Evolutionary conservation across 2,888 invertebrate species (phyloP).

Genomic region (Seladonia tumulorum): DNA sequence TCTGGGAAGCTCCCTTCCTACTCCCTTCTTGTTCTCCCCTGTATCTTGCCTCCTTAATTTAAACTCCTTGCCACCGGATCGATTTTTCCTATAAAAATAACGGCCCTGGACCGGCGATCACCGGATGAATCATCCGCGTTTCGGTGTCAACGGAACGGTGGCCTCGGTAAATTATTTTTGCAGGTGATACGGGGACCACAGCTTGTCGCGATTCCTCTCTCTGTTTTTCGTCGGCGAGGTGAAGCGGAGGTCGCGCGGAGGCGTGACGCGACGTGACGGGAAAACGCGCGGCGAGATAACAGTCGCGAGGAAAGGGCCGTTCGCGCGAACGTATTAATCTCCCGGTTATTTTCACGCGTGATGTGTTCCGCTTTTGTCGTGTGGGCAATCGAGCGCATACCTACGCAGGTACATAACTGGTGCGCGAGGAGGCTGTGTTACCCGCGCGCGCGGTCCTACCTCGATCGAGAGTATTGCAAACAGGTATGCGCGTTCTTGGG

Average conservation of each 20-base stretch:
- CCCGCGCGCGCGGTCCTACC: not conserved
- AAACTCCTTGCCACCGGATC: not conserved
- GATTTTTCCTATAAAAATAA: not conserved
- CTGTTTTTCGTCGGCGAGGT: not conserved
- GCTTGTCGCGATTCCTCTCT: not conserved
- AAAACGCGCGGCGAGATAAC: slow-evolving; percentile 7
- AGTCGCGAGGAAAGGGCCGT: not conserved
- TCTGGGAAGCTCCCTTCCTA: not conserved
- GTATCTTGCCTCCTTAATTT: not conserved
- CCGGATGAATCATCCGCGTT: not conserved
- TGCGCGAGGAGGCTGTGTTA: not conserved
- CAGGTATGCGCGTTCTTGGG: slow-evolving; percentile 5
- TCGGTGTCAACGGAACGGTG: not conserved
- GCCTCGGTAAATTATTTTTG: slow-evolving; percentile 12
- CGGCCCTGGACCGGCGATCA: not conserved
- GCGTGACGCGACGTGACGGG: slow-evolving; percentile 9
- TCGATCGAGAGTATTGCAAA: slow-evolving; percentile 1
- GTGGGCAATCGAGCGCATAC: slow-evolving; percentile 45
- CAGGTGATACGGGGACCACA: not conserved
- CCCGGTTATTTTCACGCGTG: slow-evolving; percentile 71
- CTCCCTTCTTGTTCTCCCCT: not conserved
- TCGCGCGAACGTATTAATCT: slow-evolving; percentile 45
- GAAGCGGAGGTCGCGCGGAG: not conserved
- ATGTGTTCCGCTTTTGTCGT: slow-evolving; percentile 63
- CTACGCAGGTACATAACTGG: slow-evolving; percentile 27